phyloP scores from a whole-genome alignment of 2,888 invertebrate species.

The Rhynchonema sp. region DNA sequence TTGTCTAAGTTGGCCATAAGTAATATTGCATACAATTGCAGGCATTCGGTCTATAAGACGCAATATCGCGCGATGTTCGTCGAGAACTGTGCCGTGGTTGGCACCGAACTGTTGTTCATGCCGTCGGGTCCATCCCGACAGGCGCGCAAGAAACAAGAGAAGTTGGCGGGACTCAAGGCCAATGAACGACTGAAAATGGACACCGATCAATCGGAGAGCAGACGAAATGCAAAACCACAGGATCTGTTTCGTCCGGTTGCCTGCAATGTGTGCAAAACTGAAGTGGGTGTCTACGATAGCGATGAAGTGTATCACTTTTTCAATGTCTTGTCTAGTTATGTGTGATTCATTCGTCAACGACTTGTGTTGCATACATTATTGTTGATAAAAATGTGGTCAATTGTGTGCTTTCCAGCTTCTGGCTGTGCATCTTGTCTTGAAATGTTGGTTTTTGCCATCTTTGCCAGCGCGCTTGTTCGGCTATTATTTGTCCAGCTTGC shows the following conservation, averaged over 20 bases:
- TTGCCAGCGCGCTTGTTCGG: too few relatives aligned
- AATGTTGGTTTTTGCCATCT: too few relatives aligned
- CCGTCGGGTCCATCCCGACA: slow-evolving; percentile 9
- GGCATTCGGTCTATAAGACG: slow-evolving; percentile 36
- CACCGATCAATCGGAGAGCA: background rate
- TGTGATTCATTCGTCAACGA: slow-evolving; percentile 10
- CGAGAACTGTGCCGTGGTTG: slow-evolving; percentile 37
- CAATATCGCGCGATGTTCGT: slow-evolving; percentile 45
- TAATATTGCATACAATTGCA: slow-evolving; percentile 14
- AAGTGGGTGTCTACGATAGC: slow-evolving; percentile 38
- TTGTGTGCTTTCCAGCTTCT: too few relatives aligned
- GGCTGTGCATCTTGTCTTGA: too few relatives aligned
- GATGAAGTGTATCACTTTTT: slow-evolving; percentile 43
- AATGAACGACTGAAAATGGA: background rate
- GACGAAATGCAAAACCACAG: slow-evolving; percentile 6
- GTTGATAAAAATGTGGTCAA: too few relatives aligned
- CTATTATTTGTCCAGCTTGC: too few relatives aligned
- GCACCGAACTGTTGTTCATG: slow-evolving; percentile 18
- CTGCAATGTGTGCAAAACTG: slow-evolving; percentile 38
- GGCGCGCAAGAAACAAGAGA: background rate
- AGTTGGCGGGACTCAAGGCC: background rate
- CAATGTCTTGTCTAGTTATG: slow-evolving; percentile 38
- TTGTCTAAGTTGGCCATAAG: too few relatives aligned
- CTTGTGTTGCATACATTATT: too few relatives aligned
- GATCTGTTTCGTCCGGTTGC: slow-evolving; percentile 37